Evolutionary conservation across 2,888 invertebrate species (phyloP).

Genomic region (Nemotelus nigrinus): DNA sequence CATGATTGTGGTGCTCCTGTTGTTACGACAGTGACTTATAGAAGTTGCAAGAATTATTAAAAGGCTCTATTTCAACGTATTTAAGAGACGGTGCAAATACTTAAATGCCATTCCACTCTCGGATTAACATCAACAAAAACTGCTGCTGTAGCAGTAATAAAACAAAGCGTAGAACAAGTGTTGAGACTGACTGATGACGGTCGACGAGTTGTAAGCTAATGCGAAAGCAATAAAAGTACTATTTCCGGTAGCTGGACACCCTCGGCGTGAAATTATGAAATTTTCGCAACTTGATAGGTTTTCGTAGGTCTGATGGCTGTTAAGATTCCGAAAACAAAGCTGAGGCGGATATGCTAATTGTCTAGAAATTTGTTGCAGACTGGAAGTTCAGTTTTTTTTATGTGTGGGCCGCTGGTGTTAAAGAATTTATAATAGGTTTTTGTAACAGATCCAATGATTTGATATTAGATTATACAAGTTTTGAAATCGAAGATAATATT

Average conservation of each 20-base stretch:
- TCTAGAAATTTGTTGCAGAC: background rate
- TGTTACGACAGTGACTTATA: background rate
- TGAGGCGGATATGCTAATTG: constrained; percentile 7
- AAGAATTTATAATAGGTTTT: no score
- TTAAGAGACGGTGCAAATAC: no score
- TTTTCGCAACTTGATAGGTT: constrained; percentile 30
- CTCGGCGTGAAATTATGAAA: constrained; percentile 33
- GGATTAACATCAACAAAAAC: no score
- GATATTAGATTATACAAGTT: no score
- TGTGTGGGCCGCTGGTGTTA: no score
- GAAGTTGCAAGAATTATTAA: background rate
- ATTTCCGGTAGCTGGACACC: constrained; percentile 42
- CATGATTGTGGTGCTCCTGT: background rate
- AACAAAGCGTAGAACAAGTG: no score
- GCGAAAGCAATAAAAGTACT: constrained; percentile 35
- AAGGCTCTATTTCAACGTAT: no score
- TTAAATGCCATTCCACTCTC: no score
- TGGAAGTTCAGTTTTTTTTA: no score
- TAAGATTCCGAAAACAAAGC: constrained; percentile 12
- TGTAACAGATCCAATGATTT: no score
- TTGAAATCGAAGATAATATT: no score
- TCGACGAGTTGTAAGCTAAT: constrained; percentile 1
- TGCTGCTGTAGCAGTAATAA: no score
- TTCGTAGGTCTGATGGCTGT: background rate
- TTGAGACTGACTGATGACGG: constrained; percentile 4